These are phyloP conservation scores for Drosophila fungiperda DNA, from an alignment of 2,888 invertebrate genomes.

Conservation along the genomic window DNA sequence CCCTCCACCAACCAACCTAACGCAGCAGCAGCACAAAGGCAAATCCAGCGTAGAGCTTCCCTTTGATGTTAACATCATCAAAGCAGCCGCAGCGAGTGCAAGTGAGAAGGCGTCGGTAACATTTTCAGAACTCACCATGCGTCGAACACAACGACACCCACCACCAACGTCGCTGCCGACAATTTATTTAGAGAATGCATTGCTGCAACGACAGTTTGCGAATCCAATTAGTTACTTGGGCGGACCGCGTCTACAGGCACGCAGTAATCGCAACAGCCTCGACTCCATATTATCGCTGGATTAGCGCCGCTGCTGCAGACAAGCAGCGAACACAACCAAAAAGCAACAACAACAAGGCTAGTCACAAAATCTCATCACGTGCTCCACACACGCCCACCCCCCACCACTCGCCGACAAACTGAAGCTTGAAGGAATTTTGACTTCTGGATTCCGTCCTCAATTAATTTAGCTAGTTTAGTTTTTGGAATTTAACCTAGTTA, in stretches of 20 bases:
- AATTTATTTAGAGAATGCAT: conserved; percentile 81
- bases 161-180: conserved; percentile 85
- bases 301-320: conserved; percentile 76
- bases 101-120: conserved; percentile 22
- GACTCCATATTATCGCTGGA: conserved; percentile 90
- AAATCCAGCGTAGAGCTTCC: conserved; percentile 70
- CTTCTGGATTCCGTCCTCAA: conserved; percentile 3
- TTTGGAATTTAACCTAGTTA: conserved; percentile 49
- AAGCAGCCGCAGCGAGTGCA: conserved; percentile 44
- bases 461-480: conserved; percentile 35
- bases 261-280: conserved; percentile 87
- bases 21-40: conserved; percentile 53
- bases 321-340: neutral
- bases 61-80: conserved; percentile 51
- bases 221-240: conserved; percentile 91
- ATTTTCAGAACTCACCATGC: conserved; percentile 21
- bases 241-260: conserved; percentile 87
- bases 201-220: conserved; percentile 85
- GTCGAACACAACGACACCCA: conserved; percentile 17
- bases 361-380: conserved; percentile 46
- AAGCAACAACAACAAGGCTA: conserved; percentile 33
- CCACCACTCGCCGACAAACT: neutral
- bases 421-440: neutral
- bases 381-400: neutral
- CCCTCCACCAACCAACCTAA: conserved; percentile 48